Evolutionary conservation across 2,888 invertebrate genomes (phyloP), one percentile per base, ranked within the genome.

Genomic region (Oxystoma pomonae): DNA sequence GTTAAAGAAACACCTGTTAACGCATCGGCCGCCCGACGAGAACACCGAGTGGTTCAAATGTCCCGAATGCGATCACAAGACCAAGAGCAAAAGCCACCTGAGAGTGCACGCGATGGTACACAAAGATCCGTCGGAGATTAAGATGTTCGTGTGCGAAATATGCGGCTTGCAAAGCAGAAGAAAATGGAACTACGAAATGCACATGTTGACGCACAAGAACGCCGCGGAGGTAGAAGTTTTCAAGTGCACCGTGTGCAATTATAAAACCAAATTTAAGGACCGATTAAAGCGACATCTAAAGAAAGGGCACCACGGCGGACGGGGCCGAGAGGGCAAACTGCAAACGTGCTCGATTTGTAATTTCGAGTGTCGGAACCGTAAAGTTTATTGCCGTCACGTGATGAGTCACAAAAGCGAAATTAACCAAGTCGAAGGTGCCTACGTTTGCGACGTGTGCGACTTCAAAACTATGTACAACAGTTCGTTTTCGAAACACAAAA

Each of bases 101-200:
- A 56, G 60, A 0, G 62, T 64, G 59, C 66, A 66, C 55, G 58
- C 59, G 50, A 21, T 64, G 16, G 59, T 64, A n/a, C 66, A 66
- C 50, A 66, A 66, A 20, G 16, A 49, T 5, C 53, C 22, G 20
- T 52, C 52, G 9, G 61, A 66, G 20, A 7, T 66, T 9, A 57
- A 61, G 52, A 66, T 66, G 66, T 63, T 63, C 59, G 55, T 65
- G 18, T 69, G 69, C 35, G 61, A 57, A 3, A 19, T 51, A 19
- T 69, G 69, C 50, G 53, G 57, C 0, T 68, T 68, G 56, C 22
- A 57, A n/a, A 65, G 68, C 9, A 68, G 64, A 59, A 59, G 63
- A 20, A 69, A 62, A 59, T 62, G 65, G 9, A 51, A 52, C 16
- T 22, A 55, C 20, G 59, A 59, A 50, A 16, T 51, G 22, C 50